Base-by-base conservation (phyloP, 2,888 invertebrate species). In the Acronicta aceris region DNA sequence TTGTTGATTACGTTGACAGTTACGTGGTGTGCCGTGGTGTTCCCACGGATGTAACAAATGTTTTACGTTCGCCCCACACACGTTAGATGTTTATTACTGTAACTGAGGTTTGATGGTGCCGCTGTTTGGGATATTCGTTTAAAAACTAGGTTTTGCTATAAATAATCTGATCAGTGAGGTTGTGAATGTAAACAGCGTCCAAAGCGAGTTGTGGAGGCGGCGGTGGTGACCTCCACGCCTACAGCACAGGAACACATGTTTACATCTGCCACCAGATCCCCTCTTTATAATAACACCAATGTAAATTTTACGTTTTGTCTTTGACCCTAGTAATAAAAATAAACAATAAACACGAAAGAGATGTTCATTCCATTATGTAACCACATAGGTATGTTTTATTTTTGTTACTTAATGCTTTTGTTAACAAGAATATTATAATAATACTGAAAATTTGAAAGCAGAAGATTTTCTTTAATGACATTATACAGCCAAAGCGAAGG, bases 171-270 rank as follows among this genome's bases (percentile, higher is more conserved):
- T 83, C 79, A 80, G 74, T 83, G 79, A 83, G 81, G 83, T 82
- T 84, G 75, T 81, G 76, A 84, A 84, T 82, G 82, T 89, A 89
- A 89, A 89, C 86, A 87, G 78, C 71, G 76, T 81, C 73, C 76
- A 73, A 74, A 71, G 76, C 73, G 41, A 60, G 54, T 54, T 74
- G 81, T 81, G 89, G 86, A 82, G 87, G 87, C 83, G 85, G 74
- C 74, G 91, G 86, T 80, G 85, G 78, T 71, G 91, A 84, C 92
- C 92, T 92, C 87, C 83, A 84, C 89, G 88, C 90, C 91, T 87
- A 89, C 89, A 72, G 57, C 72, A 78, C 84, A 84, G 86, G 86
- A 89, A 91, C 92, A 93, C 84, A 90, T 93, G 92, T 91, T 91
- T 89, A 89, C 83, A 81, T 87, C 79, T 82, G 79, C 82, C 75